Base-by-base conservation (phyloP, 1,140 invertebrate genomes). In the Tribolium madens region DNA sequence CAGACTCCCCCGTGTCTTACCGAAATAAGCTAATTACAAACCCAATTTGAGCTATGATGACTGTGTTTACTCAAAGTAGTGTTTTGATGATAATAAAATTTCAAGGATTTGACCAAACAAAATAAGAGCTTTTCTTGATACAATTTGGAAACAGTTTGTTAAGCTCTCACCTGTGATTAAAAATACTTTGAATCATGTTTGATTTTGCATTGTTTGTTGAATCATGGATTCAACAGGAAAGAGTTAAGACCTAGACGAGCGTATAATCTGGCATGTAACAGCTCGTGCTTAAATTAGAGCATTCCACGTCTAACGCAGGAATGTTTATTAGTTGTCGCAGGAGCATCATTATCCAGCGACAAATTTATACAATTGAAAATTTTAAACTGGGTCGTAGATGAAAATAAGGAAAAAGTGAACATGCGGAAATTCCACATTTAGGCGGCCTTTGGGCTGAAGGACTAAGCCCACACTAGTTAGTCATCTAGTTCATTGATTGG, bases 401-500 rank as follows among this genome's bases (percentile, higher is more conserved):
- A 33, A 14, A 64, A 64, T 57, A 57, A 57, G 52, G 52, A 64
- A 33, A 12, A 64, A 33, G 26, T 13, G 26, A 14, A 14, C 14
- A 64, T 26, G 57, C 57, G 57, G 57, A 64, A 64, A 64, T 64
- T 26, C 6, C 10, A 42, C 3, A 64, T 14, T 60, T 60, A n/a
- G 14, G 17, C 53, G 18, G 13, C 53, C 53, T 60, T 15, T 21
- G 53, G 53, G 53, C 57, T 33, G 57, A 64, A 64, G 57, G 57
- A 64, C 57, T 26, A n/a, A n/a, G 26, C 57, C 69, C 17, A 71
- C 48, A 48, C 42, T 6, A 7, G 21, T 78, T 78, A 78, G 76
- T 78, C 73, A 75, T 17, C 53, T 47, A 47, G 77, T 75, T 75
- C 77, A 75, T 75, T 78, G 77, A 78, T 78, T 78, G 64, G 77